phyloP scores from a whole-genome alignment of 2,113 vertebrate species.

The Tachuris rubrigastra region DNA sequence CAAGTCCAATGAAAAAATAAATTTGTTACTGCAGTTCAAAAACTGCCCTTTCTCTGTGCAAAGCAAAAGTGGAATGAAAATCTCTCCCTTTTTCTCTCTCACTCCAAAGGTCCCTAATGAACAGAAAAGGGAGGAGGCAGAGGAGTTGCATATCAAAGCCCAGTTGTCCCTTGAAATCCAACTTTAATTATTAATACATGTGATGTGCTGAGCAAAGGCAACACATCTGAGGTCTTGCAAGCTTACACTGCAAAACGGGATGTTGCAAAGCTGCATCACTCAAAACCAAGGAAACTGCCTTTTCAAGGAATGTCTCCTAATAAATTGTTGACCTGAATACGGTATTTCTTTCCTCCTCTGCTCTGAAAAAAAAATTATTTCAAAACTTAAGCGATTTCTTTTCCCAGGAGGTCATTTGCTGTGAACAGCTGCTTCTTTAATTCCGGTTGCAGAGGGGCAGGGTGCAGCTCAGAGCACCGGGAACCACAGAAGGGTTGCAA shows the following conservation, averaged over 20 bases:
- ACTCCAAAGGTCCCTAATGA: conserved; percentile 45
- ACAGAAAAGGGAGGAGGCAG: conserved; percentile 49
- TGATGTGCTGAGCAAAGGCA: conserved; percentile 51
- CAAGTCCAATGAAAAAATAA: conserved; percentile 44
- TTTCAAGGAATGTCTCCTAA: not conserved
- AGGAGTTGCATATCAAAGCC: conserved; percentile 59
- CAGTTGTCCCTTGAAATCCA: conserved; percentile 68
- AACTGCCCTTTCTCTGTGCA: not conserved
- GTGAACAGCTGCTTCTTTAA: not conserved
- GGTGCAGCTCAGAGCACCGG: not conserved
- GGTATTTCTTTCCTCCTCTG: not conserved
- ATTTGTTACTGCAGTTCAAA: conserved; percentile 59
- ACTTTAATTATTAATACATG: conserved; percentile 64
- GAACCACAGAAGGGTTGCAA: not conserved
- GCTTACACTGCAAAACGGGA: not conserved
- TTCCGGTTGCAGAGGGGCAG: not conserved
- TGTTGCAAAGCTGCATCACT: not conserved
- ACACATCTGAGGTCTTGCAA: not conserved
- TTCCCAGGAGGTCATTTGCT: not conserved
- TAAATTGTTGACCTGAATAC: not conserved
- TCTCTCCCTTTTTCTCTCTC: not conserved
- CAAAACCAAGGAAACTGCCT: not conserved
- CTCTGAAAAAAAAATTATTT: not conserved
- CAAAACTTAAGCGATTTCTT: not conserved
- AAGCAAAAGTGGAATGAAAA: conserved; percentile 37